A percentile compares a stretch with the other conserved stretches of the same genome.
Conservation (phyloP, 2,797 vertebrate species). For the Furcifer pardalis region DNA sequence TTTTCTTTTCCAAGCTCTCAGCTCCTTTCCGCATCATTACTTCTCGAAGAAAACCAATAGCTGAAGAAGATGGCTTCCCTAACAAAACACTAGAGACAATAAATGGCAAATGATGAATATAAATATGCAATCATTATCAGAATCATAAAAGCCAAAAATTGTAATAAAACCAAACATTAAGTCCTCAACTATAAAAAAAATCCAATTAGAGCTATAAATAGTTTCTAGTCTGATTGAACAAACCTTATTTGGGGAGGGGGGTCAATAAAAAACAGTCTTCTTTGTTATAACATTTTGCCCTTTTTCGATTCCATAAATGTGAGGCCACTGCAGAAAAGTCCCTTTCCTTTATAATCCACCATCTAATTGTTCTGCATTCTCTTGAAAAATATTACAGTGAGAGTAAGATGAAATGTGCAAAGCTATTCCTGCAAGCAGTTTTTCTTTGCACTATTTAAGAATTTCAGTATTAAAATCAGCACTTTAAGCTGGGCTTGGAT, state of each 20-base stretch:
- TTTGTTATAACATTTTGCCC: neutral
- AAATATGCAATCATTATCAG: too few species aligned
- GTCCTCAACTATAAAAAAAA: neutral
- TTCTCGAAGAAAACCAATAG: neutral
- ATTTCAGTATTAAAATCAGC: neutral
- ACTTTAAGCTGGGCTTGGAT: neutral
- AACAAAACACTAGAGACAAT: conserved; percentile 11
- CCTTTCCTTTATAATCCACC: neutral
- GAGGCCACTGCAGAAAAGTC: neutral
- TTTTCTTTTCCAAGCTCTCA: neutral
- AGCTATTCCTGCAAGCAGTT: neutral
- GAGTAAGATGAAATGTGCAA: neutral
- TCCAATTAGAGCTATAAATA: neutral
- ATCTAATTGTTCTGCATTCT: neutral
- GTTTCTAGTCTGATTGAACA: too few species aligned
- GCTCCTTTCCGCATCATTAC: conserved; percentile 8
- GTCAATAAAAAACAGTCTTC: too few species aligned
- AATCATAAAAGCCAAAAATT: too few species aligned
- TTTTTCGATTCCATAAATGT: neutral
- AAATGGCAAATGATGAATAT: too few species aligned
- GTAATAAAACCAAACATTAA: too few species aligned
- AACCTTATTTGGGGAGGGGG: too few species aligned
- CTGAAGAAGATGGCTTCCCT: too few species aligned
- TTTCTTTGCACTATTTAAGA: neutral
- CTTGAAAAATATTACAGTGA: neutral